These are phyloP conservation scores for Rotaria socialis DNA, from an alignment of 2,888 invertebrate species.

Conservation along the genomic window DNA sequence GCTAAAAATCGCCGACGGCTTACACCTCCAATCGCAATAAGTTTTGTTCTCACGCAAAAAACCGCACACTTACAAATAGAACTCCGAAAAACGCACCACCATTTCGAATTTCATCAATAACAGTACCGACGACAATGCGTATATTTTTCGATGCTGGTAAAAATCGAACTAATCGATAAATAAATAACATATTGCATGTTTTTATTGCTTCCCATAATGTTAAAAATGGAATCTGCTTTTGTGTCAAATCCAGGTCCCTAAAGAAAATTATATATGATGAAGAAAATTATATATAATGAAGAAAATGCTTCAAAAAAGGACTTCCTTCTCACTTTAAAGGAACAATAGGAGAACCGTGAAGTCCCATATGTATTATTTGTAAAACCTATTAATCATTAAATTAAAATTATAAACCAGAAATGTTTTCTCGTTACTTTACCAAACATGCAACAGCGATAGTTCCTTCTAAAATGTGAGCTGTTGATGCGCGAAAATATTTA, in stretches of 20 bases:
- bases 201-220: not conserved
- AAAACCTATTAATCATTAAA: not conserved
- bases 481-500: not conserved
- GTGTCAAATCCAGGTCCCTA: not conserved
- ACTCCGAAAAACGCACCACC: constrained; percentile 4
- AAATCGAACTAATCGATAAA: constrained; percentile 22
- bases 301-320: no score
- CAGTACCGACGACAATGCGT: not conserved
- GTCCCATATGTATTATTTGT: not conserved
- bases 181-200: not conserved
- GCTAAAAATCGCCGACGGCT: no score
- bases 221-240: not conserved
- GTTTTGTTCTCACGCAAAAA: no score
- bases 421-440: not conserved
- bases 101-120: constrained; percentile 22
- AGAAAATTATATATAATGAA: not conserved
- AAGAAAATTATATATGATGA: not conserved
- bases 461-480: not conserved
- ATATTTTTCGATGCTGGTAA: constrained; percentile 6
- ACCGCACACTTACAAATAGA: not conserved
- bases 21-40: no score
- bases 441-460: not conserved
- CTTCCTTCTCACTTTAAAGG: not conserved
- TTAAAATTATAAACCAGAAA: not conserved
- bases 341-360: not conserved